Base-by-base conservation (phyloP, 2,888 invertebrate species). In the Sarcophaga rosellei region DNA sequence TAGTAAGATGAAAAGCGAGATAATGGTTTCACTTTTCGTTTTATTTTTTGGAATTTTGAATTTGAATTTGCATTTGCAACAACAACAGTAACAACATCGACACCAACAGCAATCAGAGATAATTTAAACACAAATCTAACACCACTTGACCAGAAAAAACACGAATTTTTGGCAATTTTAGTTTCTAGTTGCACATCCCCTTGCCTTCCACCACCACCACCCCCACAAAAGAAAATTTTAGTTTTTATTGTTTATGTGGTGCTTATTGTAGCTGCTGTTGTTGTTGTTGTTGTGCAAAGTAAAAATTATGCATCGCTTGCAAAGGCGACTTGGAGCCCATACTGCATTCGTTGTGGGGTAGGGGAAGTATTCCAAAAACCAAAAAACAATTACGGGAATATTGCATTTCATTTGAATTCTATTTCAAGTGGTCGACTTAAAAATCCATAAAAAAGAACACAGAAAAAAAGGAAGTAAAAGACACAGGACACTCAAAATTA, bases 101-200 rank as follows among this genome's bases (percentile, higher is more conserved):
- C 21, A 45, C 12, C 23, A 11, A 23, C 45, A 25, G 47, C 62
- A 63, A 20, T 70, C 35, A 63, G 10, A 53, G 57, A 82, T 35
- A 47, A 65, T 68, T 65, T 81, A 69, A 75, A 69, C 61, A 80
- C 84, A 84, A 84, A 84, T 79, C 70, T 72, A 84, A 84, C 59
- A 79, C 79, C 72, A 10, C 17, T 69, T 79, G 75, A 84, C 79
- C 79, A 84, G 63, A 20, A 44, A 12, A 21, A 10, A 66, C 15
- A 15, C 17, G 2, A 15, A 15, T 53, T 53, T 47, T 53, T 53
- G 17, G 53, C 53, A 53, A 10, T 53, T 53, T 15, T 15, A 53
- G 17, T 53, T 53, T 53, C 17, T 12, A 15, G 53, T 53, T 53
- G 53, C 53, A 1, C 8, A 10, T 10, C 10, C 6, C 35, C 6